Conservation (phyloP, 2,888 invertebrate genomes). For the Trachelus iudaicus region DNA sequence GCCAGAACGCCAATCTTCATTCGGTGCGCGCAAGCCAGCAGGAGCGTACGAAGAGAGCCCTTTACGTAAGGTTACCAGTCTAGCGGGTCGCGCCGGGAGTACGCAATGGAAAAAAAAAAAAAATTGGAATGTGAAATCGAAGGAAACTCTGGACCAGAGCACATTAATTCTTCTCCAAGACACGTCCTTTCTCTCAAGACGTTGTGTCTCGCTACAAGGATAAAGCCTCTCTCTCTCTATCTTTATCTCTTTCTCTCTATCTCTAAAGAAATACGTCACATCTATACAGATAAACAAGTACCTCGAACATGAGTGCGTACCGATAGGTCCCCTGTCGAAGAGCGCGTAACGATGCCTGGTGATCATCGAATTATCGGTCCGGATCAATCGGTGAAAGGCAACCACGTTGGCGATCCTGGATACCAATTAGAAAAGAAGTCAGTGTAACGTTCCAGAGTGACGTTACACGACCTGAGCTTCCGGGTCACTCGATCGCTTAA, state of each 20-base stretch:
- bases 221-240: background rate
- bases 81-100: background rate
- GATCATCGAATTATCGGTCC: background rate
- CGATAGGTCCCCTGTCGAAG: background rate
- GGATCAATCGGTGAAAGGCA: slow-evolving; percentile 2
- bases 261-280: background rate
- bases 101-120: background rate
- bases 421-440: background rate
- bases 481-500: slow-evolving; percentile 6
- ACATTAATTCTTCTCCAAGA: background rate
- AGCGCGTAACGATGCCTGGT: background rate
- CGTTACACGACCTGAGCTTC: background rate
- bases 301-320: background rate
- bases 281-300: background rate
- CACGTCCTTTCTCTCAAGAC: background rate
- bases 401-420: background rate
- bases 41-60: background rate
- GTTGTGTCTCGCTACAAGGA: background rate
- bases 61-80: background rate
- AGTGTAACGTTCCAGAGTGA: background rate
- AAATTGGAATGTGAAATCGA: background rate
- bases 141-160: background rate
- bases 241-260: too few relatives aligned
- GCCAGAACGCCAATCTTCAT: slow-evolving; percentile 2
- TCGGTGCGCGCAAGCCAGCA: background rate